Percentiles rank a stretch among this genome's conserved stretches.
Evolutionary conservation across 2,113 vertebrate species (phyloP).

Genomic region (sheep (Ovis aries)): ARS-UI_Ramb_v3.0 NC_056056.1:92815501-92816000

Average conservation of each 20-base stretch:
- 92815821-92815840: background rate
- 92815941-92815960: background rate
- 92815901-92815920: background rate
- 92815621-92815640: background rate
- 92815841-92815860: background rate
- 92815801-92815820: background rate
- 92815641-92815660: background rate
- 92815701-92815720: background rate
- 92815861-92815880: background rate
- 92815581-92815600: background rate
- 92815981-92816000: background rate
- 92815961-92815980: background rate
- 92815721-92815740: background rate
- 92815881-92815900: background rate
- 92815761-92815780: background rate
- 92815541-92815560: background rate
- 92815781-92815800: background rate
- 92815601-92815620: background rate
- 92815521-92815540: background rate
- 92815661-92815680: background rate
- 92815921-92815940: background rate
- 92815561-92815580: background rate
- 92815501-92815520: background rate
- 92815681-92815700: background rate
- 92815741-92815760: background rate